Percentiles rank a stretch among this genome's conserved stretches.
phyloP scores from a whole-genome alignment of 2,113 vertebrate genomes.

The Triplophysa siluroides region DNA sequence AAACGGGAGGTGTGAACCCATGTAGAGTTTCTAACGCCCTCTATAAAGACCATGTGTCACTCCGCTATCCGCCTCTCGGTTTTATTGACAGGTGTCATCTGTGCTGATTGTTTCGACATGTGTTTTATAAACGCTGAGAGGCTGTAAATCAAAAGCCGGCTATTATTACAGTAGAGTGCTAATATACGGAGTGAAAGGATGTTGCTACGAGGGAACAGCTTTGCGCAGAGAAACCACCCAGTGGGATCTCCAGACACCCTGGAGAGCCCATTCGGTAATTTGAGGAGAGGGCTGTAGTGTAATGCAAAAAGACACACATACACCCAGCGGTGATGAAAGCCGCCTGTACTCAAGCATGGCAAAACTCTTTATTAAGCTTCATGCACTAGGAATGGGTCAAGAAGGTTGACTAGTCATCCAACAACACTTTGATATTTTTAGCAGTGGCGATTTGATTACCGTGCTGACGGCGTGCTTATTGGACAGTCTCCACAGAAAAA shows the following conservation, averaged over 20 bases:
- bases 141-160: background rate
- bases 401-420: background rate
- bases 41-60: slow-evolving; percentile 54
- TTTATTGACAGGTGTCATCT: slow-evolving; percentile 67
- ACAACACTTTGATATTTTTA: too few relatives aligned
- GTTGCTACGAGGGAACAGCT: background rate
- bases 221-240: background rate
- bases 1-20: slow-evolving; percentile 65
- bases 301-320: background rate
- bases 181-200: slow-evolving; percentile 18
- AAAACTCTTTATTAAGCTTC: background rate
- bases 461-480: too few relatives aligned
- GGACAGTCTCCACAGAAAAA: too few relatives aligned
- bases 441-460: too few relatives aligned
- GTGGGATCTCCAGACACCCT: background rate
- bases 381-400: background rate
- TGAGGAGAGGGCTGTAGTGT: background rate
- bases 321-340: background rate
- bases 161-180: background rate
- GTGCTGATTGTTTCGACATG: slow-evolving; percentile 46
- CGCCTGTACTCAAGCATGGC: background rate
- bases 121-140: slow-evolving; percentile 40
- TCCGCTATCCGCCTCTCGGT: slow-evolving; percentile 52
- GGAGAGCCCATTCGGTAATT: background rate
- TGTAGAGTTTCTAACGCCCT: slow-evolving; percentile 57